Evolutionary conservation across 2,888 invertebrate species (phyloP).

Genomic region (Patella depressa): DNA sequence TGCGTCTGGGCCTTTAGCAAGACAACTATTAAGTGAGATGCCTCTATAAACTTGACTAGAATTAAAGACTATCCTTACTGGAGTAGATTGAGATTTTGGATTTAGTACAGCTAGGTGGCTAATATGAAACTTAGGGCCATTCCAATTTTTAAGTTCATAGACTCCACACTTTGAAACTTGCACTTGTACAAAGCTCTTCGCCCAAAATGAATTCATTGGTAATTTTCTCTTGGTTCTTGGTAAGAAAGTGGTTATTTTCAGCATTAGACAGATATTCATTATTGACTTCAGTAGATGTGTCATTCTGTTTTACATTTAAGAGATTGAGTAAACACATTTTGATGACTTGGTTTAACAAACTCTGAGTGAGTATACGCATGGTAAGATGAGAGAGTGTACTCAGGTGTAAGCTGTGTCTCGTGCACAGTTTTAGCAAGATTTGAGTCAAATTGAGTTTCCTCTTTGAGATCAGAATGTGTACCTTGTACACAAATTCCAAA

Average conservation of each 20-base stretch:
- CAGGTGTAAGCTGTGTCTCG: no score
- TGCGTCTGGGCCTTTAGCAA: conserved; percentile 16
- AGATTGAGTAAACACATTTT: no score
- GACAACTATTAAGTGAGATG: conserved; percentile 8
- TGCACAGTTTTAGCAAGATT: no score
- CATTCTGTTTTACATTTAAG: no score
- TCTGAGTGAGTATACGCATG: no score
- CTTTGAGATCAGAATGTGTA: conserved; percentile 11
- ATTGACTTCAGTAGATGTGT: no score
- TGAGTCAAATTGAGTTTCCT: conserved; percentile 17
- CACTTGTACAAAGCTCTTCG: conserved; percentile 20
- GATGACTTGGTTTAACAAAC: no score
- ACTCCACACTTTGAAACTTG: conserved; percentile 15
- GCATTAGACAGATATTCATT: background rate
- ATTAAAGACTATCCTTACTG: conserved; percentile 16
- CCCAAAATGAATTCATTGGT: conserved; percentile 11
- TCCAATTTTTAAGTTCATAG: conserved; percentile 3
- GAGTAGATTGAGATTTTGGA: conserved; percentile 18
- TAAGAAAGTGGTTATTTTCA: background rate
- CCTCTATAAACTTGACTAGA: conserved; percentile 12
- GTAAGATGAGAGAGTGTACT: no score
- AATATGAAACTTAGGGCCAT: conserved; percentile 4
- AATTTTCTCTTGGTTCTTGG: background rate
- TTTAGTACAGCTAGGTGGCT: conserved; percentile 14
- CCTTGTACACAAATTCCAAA: conserved; percentile 11